phyloP scores from a whole-genome alignment of 92 coral and sea anemone genomes.

The Zoanthus solanderi region DNA sequence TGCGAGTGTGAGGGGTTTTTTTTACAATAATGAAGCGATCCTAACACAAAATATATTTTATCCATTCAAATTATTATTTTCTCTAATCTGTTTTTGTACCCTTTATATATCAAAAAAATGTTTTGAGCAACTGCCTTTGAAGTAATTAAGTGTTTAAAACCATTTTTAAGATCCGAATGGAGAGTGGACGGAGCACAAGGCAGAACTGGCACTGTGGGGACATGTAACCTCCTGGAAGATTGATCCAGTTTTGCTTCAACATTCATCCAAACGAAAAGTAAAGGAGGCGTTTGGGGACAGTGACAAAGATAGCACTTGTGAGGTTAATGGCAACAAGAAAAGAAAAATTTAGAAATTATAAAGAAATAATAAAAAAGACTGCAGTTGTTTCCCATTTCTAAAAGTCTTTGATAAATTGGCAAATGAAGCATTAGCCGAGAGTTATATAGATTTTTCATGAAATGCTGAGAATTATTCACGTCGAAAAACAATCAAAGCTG shows the following conservation, averaged over 20 bases:
- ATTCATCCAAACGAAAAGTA: constrained; percentile 29
- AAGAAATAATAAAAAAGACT: too few relatives aligned
- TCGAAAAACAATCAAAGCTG: too few relatives aligned
- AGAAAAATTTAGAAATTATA: neutral
- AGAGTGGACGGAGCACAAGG: constrained; percentile 93
- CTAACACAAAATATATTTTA: too few relatives aligned
- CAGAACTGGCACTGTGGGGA: constrained; percentile 92
- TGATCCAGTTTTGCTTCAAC: constrained; percentile 69
- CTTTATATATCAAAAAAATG: neutral
- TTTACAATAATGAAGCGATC: too few relatives aligned
- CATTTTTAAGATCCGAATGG: constrained; percentile 72
- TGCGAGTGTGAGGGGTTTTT: too few relatives aligned
- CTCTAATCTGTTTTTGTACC: neutral
- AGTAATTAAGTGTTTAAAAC: neutral
- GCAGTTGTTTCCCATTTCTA: too few relatives aligned
- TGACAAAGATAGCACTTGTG: constrained; percentile 14
- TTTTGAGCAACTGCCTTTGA: neutral
- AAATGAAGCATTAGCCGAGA: too few relatives aligned
- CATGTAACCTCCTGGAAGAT: constrained; percentile 73
- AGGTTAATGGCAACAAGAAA: constrained; percentile 1
- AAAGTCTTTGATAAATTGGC: too few relatives aligned
- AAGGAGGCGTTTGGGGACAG: constrained; percentile 21
- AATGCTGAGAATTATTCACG: too few relatives aligned
- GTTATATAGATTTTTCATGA: too few relatives aligned
- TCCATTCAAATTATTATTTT: too few relatives aligned